These are phyloP conservation scores for Nipponacmea schrenckii DNA, from an alignment of 2,888 invertebrate species.

Conservation along the genomic window DNA sequence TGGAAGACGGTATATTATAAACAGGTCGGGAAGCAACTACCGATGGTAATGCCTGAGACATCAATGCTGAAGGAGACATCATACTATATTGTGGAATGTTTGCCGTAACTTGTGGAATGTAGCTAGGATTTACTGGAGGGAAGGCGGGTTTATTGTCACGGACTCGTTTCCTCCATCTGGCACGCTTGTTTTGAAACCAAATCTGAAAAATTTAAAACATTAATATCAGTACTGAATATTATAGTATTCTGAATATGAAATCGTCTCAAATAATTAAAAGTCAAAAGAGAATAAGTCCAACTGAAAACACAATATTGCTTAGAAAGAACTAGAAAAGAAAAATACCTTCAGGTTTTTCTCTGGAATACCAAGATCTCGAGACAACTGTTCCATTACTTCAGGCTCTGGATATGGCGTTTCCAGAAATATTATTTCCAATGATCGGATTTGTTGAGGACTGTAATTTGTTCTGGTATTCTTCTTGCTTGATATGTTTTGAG, in stretches of 20 bases:
- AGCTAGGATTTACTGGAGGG: no score
- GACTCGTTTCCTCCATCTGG: slow-evolving; percentile 46
- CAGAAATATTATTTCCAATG: slow-evolving; percentile 44
- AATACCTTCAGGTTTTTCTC: slow-evolving; percentile 47
- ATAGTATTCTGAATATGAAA: no score
- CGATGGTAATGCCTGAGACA: no score
- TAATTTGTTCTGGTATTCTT: slow-evolving; percentile 47
- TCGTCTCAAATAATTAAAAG: neutral
- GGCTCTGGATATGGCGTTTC: slow-evolving; percentile 48
- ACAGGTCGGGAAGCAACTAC: no score
- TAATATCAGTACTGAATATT: no score
- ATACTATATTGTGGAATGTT: no score
- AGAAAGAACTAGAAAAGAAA: neutral
- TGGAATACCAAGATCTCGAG: slow-evolving; percentile 41
- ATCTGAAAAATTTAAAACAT: slow-evolving; percentile 35
- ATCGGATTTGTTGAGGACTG: slow-evolving; percentile 42
- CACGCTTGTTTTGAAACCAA: slow-evolving; percentile 54
- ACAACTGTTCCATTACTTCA: slow-evolving; percentile 43
- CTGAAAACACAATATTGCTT: no score
- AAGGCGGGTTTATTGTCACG: slow-evolving; percentile 24
- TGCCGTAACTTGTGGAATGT: no score
- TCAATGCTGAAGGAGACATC: no score
- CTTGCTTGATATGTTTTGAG: slow-evolving; percentile 10
- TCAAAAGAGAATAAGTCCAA: no score
- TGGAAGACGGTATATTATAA: no score